Percentiles rank a stretch among this genome's conserved stretches.
Evolutionary conservation across 2,888 invertebrate genomes (phyloP).

Genomic region (Hypomecis atomaria): DNA sequence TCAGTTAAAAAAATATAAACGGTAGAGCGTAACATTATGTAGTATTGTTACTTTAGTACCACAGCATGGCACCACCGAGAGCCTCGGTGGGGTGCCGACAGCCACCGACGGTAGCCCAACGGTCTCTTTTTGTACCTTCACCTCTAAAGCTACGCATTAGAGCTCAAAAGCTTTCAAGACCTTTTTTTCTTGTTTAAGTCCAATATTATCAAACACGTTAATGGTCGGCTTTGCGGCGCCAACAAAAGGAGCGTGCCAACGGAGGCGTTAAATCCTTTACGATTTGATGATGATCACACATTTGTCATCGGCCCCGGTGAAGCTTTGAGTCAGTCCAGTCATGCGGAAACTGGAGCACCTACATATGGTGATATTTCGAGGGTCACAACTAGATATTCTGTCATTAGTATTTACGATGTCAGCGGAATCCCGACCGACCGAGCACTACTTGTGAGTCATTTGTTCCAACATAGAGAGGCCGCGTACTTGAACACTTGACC

Average conservation of each 20-base stretch:
- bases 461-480: too few species aligned
- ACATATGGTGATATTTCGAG: conserved; percentile 40
- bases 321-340: conserved; percentile 58
- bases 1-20: conserved; percentile 58
- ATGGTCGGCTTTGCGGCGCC: conserved; percentile 81
- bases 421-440: conserved; percentile 19
- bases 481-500: neutral
- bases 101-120: conserved; percentile 70
- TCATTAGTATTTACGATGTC: conserved; percentile 20
- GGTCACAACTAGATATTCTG: conserved; percentile 16
- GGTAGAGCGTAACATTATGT: conserved; percentile 62
- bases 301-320: conserved; percentile 68
- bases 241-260: conserved; percentile 84
- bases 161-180: conserved; percentile 21
- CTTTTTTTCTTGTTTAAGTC: conserved; percentile 43
- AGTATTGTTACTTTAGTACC: conserved; percentile 63
- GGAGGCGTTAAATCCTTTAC: conserved; percentile 85
- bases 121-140: conserved; percentile 77
- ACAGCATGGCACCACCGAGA: conserved; percentile 75
- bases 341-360: conserved; percentile 59
- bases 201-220: conserved; percentile 83
- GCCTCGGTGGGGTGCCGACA: conserved; percentile 70
- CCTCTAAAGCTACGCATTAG: conserved; percentile 31
- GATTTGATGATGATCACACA: conserved; percentile 80
- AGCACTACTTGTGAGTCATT: too few species aligned